These are phyloP conservation scores for Pedetes capensis DNA, from an alignment of 2,113 vertebrate species.

Conservation along the genomic window DNA sequence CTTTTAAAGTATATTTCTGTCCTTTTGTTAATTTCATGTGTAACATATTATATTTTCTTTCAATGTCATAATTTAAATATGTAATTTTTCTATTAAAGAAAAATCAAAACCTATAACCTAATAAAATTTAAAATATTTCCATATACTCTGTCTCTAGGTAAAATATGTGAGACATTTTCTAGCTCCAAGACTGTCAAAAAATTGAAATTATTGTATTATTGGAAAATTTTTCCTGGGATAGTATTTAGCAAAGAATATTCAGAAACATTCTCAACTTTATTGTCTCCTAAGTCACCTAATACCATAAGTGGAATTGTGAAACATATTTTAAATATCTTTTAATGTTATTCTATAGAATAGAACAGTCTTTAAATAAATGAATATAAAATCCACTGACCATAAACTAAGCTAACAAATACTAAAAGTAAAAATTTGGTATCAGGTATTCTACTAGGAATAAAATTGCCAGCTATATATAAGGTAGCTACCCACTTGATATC, in stretches of 20 bases:
- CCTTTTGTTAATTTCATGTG: neutral
- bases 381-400: conserved; percentile 34
- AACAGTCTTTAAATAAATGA: conserved; percentile 62
- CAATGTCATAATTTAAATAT: neutral
- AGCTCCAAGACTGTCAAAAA: neutral
- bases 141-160: neutral
- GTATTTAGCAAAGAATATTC: conserved; percentile 40
- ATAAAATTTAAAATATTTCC: neutral
- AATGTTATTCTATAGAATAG: conserved; percentile 68
- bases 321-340: conserved; percentile 37
- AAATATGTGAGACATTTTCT: neutral
- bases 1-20: neutral
- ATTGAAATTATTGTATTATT: neutral
- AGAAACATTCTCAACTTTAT: conserved; percentile 23
- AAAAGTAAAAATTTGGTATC: conserved; percentile 53
- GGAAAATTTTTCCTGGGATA: neutral
- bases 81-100: neutral
- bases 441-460: conserved; percentile 58
- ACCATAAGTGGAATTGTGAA: neutral
- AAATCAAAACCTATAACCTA: neutral
- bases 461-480: conserved; percentile 49
- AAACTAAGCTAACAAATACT: conserved; percentile 36
- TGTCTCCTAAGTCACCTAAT: neutral
- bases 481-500: neutral
- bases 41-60: neutral